Base-by-base conservation (phyloP, 2,888 invertebrate genomes). In the Uropetala carovei region DNA sequence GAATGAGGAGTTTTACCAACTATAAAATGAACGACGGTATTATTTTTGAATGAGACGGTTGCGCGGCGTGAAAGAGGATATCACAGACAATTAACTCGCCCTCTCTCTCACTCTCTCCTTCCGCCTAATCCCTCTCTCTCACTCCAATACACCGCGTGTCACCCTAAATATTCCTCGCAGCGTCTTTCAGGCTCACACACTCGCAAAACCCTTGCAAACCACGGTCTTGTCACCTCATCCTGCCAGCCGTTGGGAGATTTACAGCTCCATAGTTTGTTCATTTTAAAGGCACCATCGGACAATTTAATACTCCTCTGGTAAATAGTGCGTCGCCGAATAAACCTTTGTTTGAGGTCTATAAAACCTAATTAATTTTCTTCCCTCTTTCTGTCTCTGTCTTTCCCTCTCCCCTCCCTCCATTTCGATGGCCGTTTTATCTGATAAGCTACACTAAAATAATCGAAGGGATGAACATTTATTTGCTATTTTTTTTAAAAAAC, bases 221-320 rank as follows among this genome's bases (percentile, higher is more conserved):
- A 27, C 22, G 18, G 22, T 75, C 75, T 75, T 75, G 75, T 75
- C 75, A 75, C 75, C 75, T 75, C 75, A 9, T 75, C 75, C 75
- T 75, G 75, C 75, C 75, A 75, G 11, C 75, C 22, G 22, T 75
- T 75, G 75, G 75, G 22, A 75, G 75, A 75, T 75, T 75, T 75
- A 75, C 75, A 27, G 75, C 75, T 75, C 27, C 27, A 75, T 75
- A 75, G 22, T 75, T 75, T 75, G 75, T 75, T 75, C 75, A 27
- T 27, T 75, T 22, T 27, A 27, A 75, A 75, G 75, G 75, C 75
- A 22, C 22, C 75, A 75, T 75, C 27, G 75, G 75, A 75, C 27
- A 75, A 75, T 75, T 75, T 75, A 75, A 75, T 75, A 75, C 75
- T 22, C 22, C 75, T 75, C 27, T 75, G 75, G 75, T 75, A 75